Percentiles rank a stretch among this genome's conserved stretches.
Evolutionary conservation across 1,140 invertebrate genomes (phyloP).

Genomic region (Cyphomyrmex costatus): DNA sequence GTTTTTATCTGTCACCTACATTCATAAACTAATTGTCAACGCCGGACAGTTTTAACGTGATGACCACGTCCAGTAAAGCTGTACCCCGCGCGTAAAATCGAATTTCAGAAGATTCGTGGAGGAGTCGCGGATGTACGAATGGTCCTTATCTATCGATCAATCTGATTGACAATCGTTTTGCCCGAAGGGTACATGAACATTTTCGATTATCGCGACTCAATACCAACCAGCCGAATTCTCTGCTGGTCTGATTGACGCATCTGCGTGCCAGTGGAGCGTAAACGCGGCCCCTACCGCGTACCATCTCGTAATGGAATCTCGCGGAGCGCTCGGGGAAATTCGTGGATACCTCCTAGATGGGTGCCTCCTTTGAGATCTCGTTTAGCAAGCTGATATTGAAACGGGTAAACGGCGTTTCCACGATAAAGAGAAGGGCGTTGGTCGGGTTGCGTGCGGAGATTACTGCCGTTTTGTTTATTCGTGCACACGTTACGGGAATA

Average conservation of each 20-base stretch:
- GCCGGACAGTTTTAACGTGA: constrained; percentile 51
- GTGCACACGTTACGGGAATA: constrained; percentile 72
- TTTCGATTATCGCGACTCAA: constrained; percentile 58
- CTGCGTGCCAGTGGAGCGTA: constrained; percentile 47
- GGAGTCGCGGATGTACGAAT: constrained; percentile 18
- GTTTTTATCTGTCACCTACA: constrained; percentile 42
- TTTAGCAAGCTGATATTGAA: constrained; percentile 78
- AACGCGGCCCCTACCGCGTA: constrained; percentile 20
- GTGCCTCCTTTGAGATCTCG: constrained; percentile 76
- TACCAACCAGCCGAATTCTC: constrained; percentile 57
- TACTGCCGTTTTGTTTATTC: constrained; percentile 80
- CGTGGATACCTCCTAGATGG: constrained; percentile 20
- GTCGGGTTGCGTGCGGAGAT: constrained; percentile 71
- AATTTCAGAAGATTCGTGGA: constrained; percentile 58
- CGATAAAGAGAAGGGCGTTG: constrained; percentile 72
- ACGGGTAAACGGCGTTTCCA: constrained; percentile 66
- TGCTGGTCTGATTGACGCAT: constrained; percentile 55
- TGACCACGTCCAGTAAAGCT: constrained; percentile 27
- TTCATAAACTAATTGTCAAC: constrained; percentile 55
- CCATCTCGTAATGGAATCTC: constrained; percentile 71
- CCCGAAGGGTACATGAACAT: constrained; percentile 53
- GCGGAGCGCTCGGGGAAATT: constrained; percentile 66
- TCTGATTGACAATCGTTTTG: constrained; percentile 64
- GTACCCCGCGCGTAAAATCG: constrained; percentile 35
- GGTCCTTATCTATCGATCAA: constrained; percentile 61